Base-by-base conservation (phyloP, 2,888 invertebrate genomes). In the Anorthoa munda region DNA sequence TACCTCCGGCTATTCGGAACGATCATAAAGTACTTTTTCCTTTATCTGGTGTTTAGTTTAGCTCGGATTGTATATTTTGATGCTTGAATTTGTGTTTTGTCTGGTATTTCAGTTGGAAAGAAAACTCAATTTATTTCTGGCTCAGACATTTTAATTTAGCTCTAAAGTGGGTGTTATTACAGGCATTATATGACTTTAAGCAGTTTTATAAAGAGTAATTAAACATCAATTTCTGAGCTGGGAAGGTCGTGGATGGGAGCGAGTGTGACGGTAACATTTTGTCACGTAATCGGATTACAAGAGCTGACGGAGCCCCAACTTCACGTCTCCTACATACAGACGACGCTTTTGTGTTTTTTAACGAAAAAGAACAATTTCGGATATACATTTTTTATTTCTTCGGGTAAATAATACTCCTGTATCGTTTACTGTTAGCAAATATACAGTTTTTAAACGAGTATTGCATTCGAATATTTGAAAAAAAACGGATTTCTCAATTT, bases 211-310 rank as follows among this genome's bases (percentile, higher is more conserved):
- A 83, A 80, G 69, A 76, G 68, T 72, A 88, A 90, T 92, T 89
- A 88, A 88, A 91, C 89, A 89, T 92, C 91, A 92, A 91, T 90
- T 89, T 88, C 78, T 85, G 84, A 87, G 88, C 89, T 91, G 86
- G 83, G 85, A 88, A 91, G 88, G 90, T 91, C 87, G 85, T 86
- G 72, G 75, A 84, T 77, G 73, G 79, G 66, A 72, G 75, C 59
- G 74, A 82, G 78, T 86, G 83, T 84, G 90, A 87, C 88, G 84
- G 86, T 87, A 79, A 89, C 90, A 91, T 92, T 93, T 92, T 91
- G 90, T 90, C 89, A 87, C 88, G 88, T 92, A 93, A 93, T 92
- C 90, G 89, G 91, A 93, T 93, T 93, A 93, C 89, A 60, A 60
- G 60, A 45, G 60, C 60, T 45, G 60, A 86, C 83, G 82, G 87